phyloP scores from a whole-genome alignment of 1,140 invertebrate genomes.

The Brachionus asplanchnoidis region DNA sequence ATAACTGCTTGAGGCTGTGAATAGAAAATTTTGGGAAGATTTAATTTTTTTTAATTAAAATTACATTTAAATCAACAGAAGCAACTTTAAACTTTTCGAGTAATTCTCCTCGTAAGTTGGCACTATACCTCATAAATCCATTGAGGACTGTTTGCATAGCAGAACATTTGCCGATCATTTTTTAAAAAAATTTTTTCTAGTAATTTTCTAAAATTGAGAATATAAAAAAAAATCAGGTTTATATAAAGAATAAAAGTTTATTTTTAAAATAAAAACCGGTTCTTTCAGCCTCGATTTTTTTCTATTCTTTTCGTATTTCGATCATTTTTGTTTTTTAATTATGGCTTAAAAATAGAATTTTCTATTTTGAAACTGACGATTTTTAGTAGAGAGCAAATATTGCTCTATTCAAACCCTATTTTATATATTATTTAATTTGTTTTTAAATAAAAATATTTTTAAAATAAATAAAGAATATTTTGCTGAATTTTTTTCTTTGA shows the following conservation, averaged over 20 bases:
- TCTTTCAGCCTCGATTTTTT: not conserved
- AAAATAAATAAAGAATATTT: too few species aligned
- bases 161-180: conserved; percentile 34
- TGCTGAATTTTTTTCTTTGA: too few species aligned
- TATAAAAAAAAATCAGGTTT: not conserved
- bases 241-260: not conserved
- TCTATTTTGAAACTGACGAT: not conserved
- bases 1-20: conserved; percentile 82
- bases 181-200: not conserved
- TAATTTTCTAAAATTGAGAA: not conserved
- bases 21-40: not conserved
- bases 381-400: not conserved
- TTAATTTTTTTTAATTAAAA: conserved; percentile 56
- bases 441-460: too few species aligned
- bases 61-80: not conserved
- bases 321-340: not conserved
- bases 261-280: not conserved
- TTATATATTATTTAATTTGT: not conserved
- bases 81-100: conserved; percentile 28
- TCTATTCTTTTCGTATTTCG: not conserved
- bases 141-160: conserved; percentile 1
- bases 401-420: not conserved
- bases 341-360: not conserved
- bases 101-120: not conserved
- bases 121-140: conserved; percentile 11